Evolutionary conservation across 2,113 vertebrate species (phyloP), one percentile per base, ranked within the genome.

Genomic region (Lophotis ruficrista): DNA sequence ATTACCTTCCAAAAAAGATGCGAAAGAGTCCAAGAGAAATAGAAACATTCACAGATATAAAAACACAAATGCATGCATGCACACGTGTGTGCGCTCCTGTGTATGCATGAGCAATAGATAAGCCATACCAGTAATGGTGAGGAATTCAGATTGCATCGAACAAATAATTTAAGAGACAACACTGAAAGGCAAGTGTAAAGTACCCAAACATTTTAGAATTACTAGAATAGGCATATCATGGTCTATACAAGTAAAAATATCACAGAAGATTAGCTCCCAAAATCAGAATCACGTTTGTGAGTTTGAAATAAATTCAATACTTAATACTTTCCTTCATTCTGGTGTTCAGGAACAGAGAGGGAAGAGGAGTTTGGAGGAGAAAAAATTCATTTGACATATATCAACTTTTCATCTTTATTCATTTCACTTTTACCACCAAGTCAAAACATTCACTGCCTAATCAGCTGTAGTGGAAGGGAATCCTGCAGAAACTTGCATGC

Each of bases 21-120:
- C 31, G 64, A 37, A 20, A 68, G 24, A 35, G 4, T 43, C 57
- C 33, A 23, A 65, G 24, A 58, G 23, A 54, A 2, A 73, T 5
- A 7, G 20, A 95, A 92, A 87, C 13, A n/a, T 15, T 68, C 18
- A 23, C 21, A 78, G 15, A 2, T 47, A 14, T 21, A 64, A 69
- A 83, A 73, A 56, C 5, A 78, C 7, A 81, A 76, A 68, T 0
- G 0, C 3, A 19, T 4, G 35, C 1, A 0, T 13, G 14, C 18
- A 22, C 2, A 7, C 7, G 4, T 2, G 7, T 21, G 33, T 28
- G 48, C 27, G 9, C 15, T 70, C 28, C 38, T 64, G 15, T 4
- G 8, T 0, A 1, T 12, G 6, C 30, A 17, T 38, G 48, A 91
- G 23, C 23, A 66, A 61, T 1, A 31, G 13, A 68, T 28, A 64